Evolutionary conservation across 2,113 vertebrate genomes (phyloP), one percentile per base, ranked within the genome.

Genomic region (Pseudorhombus dupliciocellatus): DNA sequence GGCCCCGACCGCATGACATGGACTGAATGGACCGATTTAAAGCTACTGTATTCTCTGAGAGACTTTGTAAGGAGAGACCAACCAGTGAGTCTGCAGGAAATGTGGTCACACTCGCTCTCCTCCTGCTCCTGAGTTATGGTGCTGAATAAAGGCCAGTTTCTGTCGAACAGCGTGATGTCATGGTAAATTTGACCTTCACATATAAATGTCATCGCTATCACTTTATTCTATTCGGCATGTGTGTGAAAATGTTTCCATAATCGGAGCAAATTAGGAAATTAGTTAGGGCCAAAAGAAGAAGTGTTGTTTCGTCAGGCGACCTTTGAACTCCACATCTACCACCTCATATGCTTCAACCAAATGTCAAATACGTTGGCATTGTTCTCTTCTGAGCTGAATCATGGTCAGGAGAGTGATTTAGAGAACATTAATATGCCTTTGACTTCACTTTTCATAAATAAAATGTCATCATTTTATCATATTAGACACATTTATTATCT

Each of bases 11-110:
- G 40, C 3, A 2, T 61, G 51, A 5, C 50, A 80, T 48, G 48
- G 48, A 31, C 64, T 66, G 9, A 61, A 61, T 58, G 24, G 61
- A 50, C 54, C 37, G 22, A 62, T 66, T 53, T 61, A 60, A 44
- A 72, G 15, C 2, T 26, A 37, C 37, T 67, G 24, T 48, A 25
- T 56, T 31, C 44, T 73, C 65, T 67, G 37, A 71, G 56, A 56
- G 8, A 25, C n/a, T 40, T 40, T 40, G 4, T 40, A 40, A 40
- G 12, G 7, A 12, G 37, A 10, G 12, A 40, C 52, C 22, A 54
- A 54, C 8, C 21, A 22, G 48, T 22, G 1, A 51, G 16, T 4
- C 52, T 26, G 52, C 52, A 56, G 54, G 54, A 56, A 56, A 30
- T 30, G 20, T 30, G 54, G 26, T 55, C 53, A 25, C 51, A 11